Evolutionary conservation across 2,888 invertebrate genomes (phyloP), one percentile per base, ranked within the genome.

Genomic region (Margaritifera margaritifera): DNA sequence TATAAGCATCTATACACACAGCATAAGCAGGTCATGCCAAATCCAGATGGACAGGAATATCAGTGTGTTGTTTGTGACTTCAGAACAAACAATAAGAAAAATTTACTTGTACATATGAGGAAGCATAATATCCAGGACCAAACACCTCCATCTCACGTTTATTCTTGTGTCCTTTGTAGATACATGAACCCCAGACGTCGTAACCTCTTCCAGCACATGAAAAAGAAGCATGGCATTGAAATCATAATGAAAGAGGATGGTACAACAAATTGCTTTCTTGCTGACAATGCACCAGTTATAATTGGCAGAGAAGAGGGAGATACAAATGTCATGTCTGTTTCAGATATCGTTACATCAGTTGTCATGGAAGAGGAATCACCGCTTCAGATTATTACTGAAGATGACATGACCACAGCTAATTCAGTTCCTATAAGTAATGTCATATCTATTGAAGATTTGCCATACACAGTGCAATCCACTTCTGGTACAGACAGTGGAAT

Each of bases 11-110:
- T 89, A 52, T 83, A 86, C 71, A 81, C 84, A 1, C 88, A 88
- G 69, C 89, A 89, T 64, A 80, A 79, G 25, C 74, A 78, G 58
- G 79, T 86, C 52, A 84, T 86, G 81, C 83, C 82, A 2, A 69
- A 80, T 5, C 77, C 78, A 25, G 69, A 75, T 1, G 71, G 69
- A 5, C 80, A 78, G 58, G 84, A 83, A 55, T 85, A 79, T 66
- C 78, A 81, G 62, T 89, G 88, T 80, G 87, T 88, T 18, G 86
- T 88, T 15, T 89, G 88, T 77, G 87, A 87, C 54, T 88, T 86
- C 75, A 80, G 77, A 51, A 87, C 88, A 6, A 80, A 76, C 50
- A 80, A 75, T 64, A 85, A 87, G 74, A 87, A 88, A 71, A 87
- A 86, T 68, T 69, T 88, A 18, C 78, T 88, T 22, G 86, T 88